These are phyloP conservation scores for Mycalesis mineus DNA, from an alignment of 2,888 invertebrate genomes.

Conservation along the genomic window DNA sequence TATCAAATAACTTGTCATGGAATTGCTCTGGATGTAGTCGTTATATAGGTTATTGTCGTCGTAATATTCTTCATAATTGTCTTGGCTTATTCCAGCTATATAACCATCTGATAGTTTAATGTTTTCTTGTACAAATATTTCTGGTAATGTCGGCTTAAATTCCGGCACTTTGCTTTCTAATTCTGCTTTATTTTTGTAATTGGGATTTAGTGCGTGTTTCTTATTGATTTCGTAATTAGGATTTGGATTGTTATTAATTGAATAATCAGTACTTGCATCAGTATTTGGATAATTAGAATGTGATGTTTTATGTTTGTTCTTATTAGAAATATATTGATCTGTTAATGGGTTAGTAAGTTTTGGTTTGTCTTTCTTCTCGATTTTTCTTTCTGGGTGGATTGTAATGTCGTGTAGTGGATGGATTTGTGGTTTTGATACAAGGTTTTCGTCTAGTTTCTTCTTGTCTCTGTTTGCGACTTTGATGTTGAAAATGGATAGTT, in stretches of 20 bases:
- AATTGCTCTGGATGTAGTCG: constrained; percentile 68
- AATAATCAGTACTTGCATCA: not conserved
- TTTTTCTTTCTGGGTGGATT: constrained; percentile 54
- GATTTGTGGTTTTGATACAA: constrained; percentile 55
- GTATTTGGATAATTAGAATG: not conserved
- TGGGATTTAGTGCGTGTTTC: not conserved
- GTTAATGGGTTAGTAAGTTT: constrained; percentile 32
- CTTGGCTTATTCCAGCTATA: constrained; percentile 40
- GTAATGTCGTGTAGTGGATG: constrained; percentile 61
- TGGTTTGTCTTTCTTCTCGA: constrained; percentile 65
- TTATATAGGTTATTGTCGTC: constrained; percentile 66
- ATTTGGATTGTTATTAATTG: not conserved
- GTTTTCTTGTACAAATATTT: constrained; percentile 39
- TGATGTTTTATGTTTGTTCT: not conserved
- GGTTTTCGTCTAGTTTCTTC: constrained; percentile 36
- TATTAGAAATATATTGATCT: not conserved
- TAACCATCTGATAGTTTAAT: constrained; percentile 51
- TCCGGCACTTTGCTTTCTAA: constrained; percentile 42
- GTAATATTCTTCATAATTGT: constrained; percentile 62
- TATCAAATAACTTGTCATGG: constrained; percentile 69
- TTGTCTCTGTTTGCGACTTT: constrained; percentile 47
- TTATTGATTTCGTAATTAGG: not conserved
- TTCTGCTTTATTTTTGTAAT: not conserved
- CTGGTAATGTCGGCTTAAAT: constrained; percentile 60
- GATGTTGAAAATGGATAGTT: constrained; percentile 62